Conservation (phyloP, 2,888 invertebrate species). For the Ephialtes manifestator region DNA sequence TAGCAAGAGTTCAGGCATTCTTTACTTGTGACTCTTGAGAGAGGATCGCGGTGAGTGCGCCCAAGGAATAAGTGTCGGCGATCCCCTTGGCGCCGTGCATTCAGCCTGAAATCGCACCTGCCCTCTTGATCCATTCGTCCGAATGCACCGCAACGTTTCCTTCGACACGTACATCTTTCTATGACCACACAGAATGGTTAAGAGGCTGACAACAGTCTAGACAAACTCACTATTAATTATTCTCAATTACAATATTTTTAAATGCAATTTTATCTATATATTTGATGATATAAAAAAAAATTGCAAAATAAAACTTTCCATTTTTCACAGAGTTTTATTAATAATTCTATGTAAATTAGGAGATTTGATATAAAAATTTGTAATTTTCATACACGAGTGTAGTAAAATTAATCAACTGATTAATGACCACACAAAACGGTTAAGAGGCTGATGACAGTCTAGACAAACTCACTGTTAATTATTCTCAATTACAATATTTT, state of each 20-base stretch:
- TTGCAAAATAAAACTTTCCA: too few species aligned
- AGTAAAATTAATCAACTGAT: too few species aligned
- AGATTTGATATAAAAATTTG: too few species aligned
- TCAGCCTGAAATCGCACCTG: constrained; percentile 46
- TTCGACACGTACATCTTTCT: not conserved
- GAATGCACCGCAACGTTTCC: constrained; percentile 30
- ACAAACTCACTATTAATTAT: not conserved
- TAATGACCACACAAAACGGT: not conserved
- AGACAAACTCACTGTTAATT: not conserved
- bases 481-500: not conserved
- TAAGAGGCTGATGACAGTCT: not conserved
- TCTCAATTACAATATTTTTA: not conserved
- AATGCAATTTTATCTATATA: too few species aligned
- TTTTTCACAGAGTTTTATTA: too few species aligned
- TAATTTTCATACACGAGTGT: too few species aligned
- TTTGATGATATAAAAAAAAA: too few species aligned
- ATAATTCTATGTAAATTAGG: too few species aligned
- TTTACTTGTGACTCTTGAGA: constrained; percentile 71
- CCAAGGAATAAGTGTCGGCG: constrained; percentile 20
- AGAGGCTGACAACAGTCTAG: not conserved
- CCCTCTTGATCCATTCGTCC: not conserved
- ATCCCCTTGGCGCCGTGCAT: constrained; percentile 34
- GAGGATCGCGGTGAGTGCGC: constrained; percentile 38
- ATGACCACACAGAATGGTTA: not conserved
- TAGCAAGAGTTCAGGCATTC: constrained; percentile 73